Evolutionary conservation across 92 coral and sea anemone species (phyloP), one percentile per base, ranked within the genome.

Genomic region (Meandrina meandrites): DNA sequence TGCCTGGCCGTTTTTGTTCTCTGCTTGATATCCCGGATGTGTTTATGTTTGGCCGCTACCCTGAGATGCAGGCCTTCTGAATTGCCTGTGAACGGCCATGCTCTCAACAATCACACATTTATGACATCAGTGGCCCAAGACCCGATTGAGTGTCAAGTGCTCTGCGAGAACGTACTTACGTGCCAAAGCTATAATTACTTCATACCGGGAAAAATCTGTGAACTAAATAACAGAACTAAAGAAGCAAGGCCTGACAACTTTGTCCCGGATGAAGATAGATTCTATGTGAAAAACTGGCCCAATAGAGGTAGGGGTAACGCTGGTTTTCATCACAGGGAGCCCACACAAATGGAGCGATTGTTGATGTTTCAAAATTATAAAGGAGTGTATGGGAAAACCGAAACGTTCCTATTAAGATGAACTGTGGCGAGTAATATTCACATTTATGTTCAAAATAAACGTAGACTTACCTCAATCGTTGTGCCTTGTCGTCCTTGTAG

Each of bases 121-220:
- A 73, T 36, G 37, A 17, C 48, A 21, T 18, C 45, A 73, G 15
- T 19, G 22, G 45, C 37, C 5, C 27, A 8, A 73, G 27, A 8
- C 21, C 77, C 48, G 28, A 5, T 28, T 3, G 77, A 73, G 12
- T 37, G 77, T 37, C 77, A 18, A 11, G 11, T 73, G 1, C 35
- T 73, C 2, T 73, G 77, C 11, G 45, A 73, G 18, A 73, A 17
- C 77, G 51, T 36, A 35, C 77, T 37, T 51, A 73, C 48, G 4
- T 73, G 51, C 15, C 77, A 73, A 8, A 73, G 77, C 77, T 73
- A 73, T 51, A 73, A 73, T 8, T 73, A 73, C 77, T 36, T 73
- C 77, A 73, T 35, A 36, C 11, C 50, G 45, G 17, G 27, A 13
- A 16, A 36, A 73, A 16, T 37, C 48, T 73, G 77, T 19, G 77